Percentiles rank a stretch among this genome's conserved stretches.
phyloP scores from a whole-genome alignment of 2,888 invertebrate species.

The Bugula neritina region DNA sequence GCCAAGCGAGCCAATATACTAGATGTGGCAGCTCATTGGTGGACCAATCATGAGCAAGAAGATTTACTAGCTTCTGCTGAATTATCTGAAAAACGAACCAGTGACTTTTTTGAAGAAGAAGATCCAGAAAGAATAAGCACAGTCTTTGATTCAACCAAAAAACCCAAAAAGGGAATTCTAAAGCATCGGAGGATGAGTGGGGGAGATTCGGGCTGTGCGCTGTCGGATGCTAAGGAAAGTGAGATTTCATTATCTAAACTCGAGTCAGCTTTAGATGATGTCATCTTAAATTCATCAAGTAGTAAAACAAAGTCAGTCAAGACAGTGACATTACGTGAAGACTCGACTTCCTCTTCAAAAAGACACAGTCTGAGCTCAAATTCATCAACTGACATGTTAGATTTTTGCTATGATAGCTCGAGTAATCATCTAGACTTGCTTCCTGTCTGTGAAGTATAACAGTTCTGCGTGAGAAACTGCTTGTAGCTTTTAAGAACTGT shows the following conservation, averaged over 20 bases:
- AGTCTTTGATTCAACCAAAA: slow-evolving; percentile 41
- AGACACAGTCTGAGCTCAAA: slow-evolving; percentile 42
- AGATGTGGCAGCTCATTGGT: slow-evolving; percentile 91
- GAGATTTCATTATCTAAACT: background rate
- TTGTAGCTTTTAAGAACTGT: too few species aligned
- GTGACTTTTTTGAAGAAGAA: slow-evolving; percentile 27
- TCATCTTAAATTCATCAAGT: background rate
- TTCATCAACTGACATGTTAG: slow-evolving; percentile 48
- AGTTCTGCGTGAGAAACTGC: too few species aligned
- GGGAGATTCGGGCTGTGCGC: slow-evolving; percentile 41
- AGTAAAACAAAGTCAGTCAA: slow-evolving; percentile 13
- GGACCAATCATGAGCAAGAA: slow-evolving; percentile 68
- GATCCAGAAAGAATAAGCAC: background rate
- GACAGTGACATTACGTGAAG: background rate
- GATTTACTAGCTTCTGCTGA: slow-evolving; percentile 36
- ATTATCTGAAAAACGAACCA: slow-evolving; percentile 27
- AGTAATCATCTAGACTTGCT: slow-evolving; percentile 36
- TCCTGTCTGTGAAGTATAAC: background rate
- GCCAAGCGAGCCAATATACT: slow-evolving; percentile 82
- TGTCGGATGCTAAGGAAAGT: slow-evolving; percentile 27
- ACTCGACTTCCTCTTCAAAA: background rate
- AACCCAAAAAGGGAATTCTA: slow-evolving; percentile 44
- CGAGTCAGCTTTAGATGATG: background rate
- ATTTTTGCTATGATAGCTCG: slow-evolving; percentile 47
- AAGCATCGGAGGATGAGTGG: slow-evolving; percentile 41